phyloP scores from a whole-genome alignment of 1,140 invertebrate species.

The Trachelipus rathkii region DNA sequence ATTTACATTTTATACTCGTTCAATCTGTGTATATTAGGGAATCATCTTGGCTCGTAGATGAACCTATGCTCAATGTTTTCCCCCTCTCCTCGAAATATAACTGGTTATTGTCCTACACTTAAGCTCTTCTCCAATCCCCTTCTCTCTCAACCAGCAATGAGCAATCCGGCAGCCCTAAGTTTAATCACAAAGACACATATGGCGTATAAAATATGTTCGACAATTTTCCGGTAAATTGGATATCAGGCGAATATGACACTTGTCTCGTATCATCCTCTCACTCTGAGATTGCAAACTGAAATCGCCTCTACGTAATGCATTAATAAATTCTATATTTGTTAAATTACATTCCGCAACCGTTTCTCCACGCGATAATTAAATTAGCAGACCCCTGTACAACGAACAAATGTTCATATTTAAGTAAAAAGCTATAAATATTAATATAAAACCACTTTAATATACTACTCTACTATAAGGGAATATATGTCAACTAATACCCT shows the following conservation, averaged over 20 bases:
- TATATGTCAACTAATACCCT: no score
- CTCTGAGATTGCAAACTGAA: not conserved
- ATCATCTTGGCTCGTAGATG: not conserved
- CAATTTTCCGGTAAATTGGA: slow-evolving; percentile 10
- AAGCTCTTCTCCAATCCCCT: not conserved
- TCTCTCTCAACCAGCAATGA: not conserved
- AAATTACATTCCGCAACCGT: not conserved
- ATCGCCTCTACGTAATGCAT: not conserved
- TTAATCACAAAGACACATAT: slow-evolving; percentile 1
- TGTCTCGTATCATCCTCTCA: not conserved
- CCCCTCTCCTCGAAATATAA: not conserved
- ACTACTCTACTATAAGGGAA: no score
- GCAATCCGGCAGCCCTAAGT: not conserved
- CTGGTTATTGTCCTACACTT: slow-evolving; percentile 5
- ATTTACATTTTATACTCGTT: not conserved
- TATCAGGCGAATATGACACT: slow-evolving; percentile 8
- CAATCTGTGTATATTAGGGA: not conserved
- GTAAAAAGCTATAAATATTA: no score
- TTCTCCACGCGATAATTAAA: not conserved
- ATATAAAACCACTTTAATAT: no score
- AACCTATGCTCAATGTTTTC: not conserved
- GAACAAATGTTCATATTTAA: no score
- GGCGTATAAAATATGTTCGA: slow-evolving; percentile 7
- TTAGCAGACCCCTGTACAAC: not conserved
- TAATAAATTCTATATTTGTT: not conserved